Conservation (phyloP, 2,797 vertebrate genomes). For the Eulemur albifrons region DNA sequence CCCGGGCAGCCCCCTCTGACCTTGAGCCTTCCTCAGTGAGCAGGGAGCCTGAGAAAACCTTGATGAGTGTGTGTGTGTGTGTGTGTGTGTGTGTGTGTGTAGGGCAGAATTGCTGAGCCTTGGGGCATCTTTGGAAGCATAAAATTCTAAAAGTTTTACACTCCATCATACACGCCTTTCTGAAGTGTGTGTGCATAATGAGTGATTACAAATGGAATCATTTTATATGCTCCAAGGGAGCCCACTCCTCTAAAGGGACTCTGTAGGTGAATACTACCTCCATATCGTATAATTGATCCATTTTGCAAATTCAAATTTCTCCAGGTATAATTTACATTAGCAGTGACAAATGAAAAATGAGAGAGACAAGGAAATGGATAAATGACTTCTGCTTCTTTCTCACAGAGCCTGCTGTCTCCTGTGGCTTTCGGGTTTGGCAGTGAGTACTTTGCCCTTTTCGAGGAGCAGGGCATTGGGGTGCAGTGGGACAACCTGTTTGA, state of each 20-base stretch:
- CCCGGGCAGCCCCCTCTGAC: neutral
- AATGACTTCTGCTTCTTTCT: slow-evolving; percentile 37
- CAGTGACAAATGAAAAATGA: slow-evolving; percentile 6
- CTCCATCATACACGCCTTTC: neutral
- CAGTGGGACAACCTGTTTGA: slow-evolving; percentile 97
- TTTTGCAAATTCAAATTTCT: slow-evolving; percentile 56
- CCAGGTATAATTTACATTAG: slow-evolving; percentile 46
- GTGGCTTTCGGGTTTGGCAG: slow-evolving; percentile 98
- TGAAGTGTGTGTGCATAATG: slow-evolving; percentile 41
- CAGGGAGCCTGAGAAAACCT: neutral
- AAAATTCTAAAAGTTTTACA: slow-evolving; percentile 3
- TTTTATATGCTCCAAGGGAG: slow-evolving; percentile 30
- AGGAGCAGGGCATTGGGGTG: slow-evolving; percentile 97
- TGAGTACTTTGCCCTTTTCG: slow-evolving; percentile 96
- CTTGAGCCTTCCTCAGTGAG: neutral
- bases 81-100: no score
- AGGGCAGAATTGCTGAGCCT: neutral
- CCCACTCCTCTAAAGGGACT: slow-evolving; percentile 18
- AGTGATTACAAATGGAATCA: slow-evolving; percentile 57
- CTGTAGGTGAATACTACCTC: slow-evolving; percentile 15
- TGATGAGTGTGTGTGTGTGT: neutral
- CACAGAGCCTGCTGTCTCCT: slow-evolving; percentile 95
- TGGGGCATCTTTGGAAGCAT: neutral
- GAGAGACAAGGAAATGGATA: neutral
- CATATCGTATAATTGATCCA: slow-evolving; percentile 41